Evolutionary conservation across 35 echinoderm and acorn worm species (phyloP).

Genomic region (Chiridota heheva): DNA sequence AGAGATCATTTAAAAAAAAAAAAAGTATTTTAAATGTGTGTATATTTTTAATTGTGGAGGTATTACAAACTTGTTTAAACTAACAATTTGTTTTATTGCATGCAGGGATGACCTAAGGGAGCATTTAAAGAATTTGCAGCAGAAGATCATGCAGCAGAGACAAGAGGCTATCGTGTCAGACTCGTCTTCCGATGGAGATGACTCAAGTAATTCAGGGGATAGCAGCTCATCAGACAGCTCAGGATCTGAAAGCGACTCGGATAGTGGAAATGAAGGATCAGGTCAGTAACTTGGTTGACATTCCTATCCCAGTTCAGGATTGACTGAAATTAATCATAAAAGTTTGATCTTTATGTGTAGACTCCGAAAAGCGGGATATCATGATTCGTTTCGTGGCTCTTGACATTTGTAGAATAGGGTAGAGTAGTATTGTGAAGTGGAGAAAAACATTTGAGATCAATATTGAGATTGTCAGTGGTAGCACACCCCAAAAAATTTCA

Average conservation of each 20-base stretch:
- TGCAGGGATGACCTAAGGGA: slow-evolving; percentile 86
- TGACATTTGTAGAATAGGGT: not conserved
- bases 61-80: not conserved
- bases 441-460: not conserved
- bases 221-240: not conserved
- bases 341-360: not conserved
- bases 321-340: not conserved
- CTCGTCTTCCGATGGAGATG: not conserved
- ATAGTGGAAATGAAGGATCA: not conserved
- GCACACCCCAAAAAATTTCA: too few relatives aligned
- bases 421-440: not conserved
- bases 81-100: not conserved
- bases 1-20: not conserved
- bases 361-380: not conserved
- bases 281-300: not conserved
- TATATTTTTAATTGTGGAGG: not conserved
- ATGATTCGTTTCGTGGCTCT: not conserved
- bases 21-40: not conserved
- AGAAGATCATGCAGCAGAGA: slow-evolving; percentile 88
- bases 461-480: not conserved
- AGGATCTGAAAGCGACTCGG: not conserved
- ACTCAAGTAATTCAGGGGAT: not conserved
- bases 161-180: slow-evolving; percentile 47
- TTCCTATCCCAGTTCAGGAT: not conserved
- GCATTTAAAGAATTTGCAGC: slow-evolving; percentile 83